Conservation (phyloP, 1,140 invertebrate species). For the Drosophila bipectinata region DNA sequence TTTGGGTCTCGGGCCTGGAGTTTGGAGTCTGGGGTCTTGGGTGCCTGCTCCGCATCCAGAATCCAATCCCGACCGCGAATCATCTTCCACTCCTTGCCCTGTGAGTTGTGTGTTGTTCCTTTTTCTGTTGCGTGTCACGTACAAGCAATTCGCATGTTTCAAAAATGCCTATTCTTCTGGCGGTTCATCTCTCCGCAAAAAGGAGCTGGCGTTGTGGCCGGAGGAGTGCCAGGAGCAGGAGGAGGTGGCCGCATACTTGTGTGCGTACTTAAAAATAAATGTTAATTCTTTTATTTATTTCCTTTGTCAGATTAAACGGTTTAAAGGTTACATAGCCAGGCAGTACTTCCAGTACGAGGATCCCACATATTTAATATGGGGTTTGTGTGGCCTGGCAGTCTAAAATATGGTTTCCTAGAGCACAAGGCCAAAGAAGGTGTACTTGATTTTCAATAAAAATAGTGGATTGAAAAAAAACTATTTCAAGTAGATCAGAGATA, state of each 20-base stretch:
- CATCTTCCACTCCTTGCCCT: constrained; percentile 40
- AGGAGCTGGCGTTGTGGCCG: constrained; percentile 14
- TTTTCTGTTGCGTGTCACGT: constrained; percentile 82
- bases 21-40: constrained; percentile 24
- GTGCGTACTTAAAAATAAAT: constrained; percentile 79
- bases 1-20: not conserved
- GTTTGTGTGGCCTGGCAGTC: constrained; percentile 4
- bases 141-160: constrained; percentile 83
- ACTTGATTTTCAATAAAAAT: not conserved
- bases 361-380: constrained; percentile 39
- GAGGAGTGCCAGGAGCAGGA: constrained; percentile 11
- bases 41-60: constrained; percentile 20
- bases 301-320: constrained; percentile 81
- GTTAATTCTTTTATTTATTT: constrained; percentile 83
- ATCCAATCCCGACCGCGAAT: constrained; percentile 17
- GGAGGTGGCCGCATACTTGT: constrained; percentile 53
- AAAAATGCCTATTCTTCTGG: constrained; percentile 73
- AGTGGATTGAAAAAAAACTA: too few species aligned
- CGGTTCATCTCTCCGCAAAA: constrained; percentile 70
- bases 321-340: constrained; percentile 67
- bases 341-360: constrained; percentile 17
- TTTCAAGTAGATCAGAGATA: not conserved
- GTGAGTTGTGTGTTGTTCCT: constrained; percentile 43
- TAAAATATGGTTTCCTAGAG: constrained; percentile 32
- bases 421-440: not conserved